Base-by-base conservation (phyloP, 2,113 vertebrate species). In the Nesogale talazaci region DNA sequence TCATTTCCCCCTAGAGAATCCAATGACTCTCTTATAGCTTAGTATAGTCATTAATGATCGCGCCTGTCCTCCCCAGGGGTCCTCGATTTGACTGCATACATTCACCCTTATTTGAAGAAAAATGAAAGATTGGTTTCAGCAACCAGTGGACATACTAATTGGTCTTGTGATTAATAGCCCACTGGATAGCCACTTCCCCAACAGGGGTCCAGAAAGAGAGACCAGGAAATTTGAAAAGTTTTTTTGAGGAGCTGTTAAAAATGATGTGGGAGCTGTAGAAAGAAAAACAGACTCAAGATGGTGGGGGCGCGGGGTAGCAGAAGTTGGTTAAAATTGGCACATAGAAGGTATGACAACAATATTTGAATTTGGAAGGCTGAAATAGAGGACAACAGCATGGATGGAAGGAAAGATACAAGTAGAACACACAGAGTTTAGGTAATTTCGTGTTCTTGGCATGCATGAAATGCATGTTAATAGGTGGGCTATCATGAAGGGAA, bases 371-470 rank as follows among this genome's bases (percentile, higher is more conserved):
- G 11, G 67, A 16, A 22, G 20, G 3, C 59, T n/a, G 46, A 75
- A 22, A n/a, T 22, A 56, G 27, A 38, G 57, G 46, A 27, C 20
- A 25, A 15, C 0, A 9, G 38, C 10, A 12, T 65, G 15, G 20
- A 31, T 29, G 20, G 36, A 7, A 69, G 3, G 2, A 4, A 22
- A 85, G 38, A 40, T 38, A 15, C 2, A 25, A 25, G 31, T 3
- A 8, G 29, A 38, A 70, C 36, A 56, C 29, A n/a, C 8, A 9
- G 9, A 52, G 42, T 4, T 27, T 61, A 3, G 69, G 10, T 22
- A 2, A 23, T 2, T 23, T 0, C 19, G 42, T 36, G 0, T 1
- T 0, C 29, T 25, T 52, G 22, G 46, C 9, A 12, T 6, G 46
- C 9, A 17, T 76, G 15, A 4, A 22, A 1, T 27, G 81, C 12